These are phyloP conservation scores for Graphium colonna DNA, from an alignment of 2,888 invertebrate species.

Conservation along the genomic window DNA sequence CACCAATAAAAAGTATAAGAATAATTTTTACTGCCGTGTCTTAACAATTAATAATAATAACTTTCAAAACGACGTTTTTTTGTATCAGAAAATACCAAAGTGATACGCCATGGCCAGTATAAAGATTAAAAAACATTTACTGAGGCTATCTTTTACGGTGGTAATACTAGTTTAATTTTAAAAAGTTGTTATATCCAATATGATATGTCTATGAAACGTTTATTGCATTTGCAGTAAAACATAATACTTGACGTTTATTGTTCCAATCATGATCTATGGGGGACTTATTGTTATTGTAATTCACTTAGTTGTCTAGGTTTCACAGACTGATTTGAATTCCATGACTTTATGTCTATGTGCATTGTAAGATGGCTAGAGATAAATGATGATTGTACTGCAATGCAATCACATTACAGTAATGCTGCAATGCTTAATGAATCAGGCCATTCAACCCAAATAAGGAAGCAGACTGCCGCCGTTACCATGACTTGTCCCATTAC, in stretches of 20 bases:
- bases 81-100: no score
- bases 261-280: slow-evolving; percentile 15
- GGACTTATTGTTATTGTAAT: slow-evolving; percentile 22
- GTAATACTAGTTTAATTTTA: neutral
- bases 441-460: slow-evolving; percentile 46
- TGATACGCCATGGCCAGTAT: neutral
- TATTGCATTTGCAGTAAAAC: slow-evolving; percentile 21
- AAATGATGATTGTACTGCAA: slow-evolving; percentile 30
- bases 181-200: slow-evolving; percentile 14
- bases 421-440: slow-evolving; percentile 58
- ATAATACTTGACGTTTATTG: slow-evolving; percentile 21
- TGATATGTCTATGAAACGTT: slow-evolving; percentile 11
- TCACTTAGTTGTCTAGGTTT: slow-evolving; percentile 14
- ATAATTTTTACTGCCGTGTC: no score
- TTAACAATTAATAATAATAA: no score
- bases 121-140: neutral
- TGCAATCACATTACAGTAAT: slow-evolving; percentile 41
- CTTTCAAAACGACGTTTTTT: no score
- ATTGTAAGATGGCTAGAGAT: slow-evolving; percentile 26
- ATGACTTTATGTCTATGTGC: neutral
- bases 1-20: no score
- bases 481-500: slow-evolving; percentile 49
- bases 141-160: slow-evolving; percentile 1
- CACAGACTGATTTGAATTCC: slow-evolving; percentile 10
- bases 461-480: slow-evolving; percentile 44